Evolutionary conservation across 2,888 invertebrate genomes (phyloP).

Genomic region (Synanthedon andrenaeformis): DNA sequence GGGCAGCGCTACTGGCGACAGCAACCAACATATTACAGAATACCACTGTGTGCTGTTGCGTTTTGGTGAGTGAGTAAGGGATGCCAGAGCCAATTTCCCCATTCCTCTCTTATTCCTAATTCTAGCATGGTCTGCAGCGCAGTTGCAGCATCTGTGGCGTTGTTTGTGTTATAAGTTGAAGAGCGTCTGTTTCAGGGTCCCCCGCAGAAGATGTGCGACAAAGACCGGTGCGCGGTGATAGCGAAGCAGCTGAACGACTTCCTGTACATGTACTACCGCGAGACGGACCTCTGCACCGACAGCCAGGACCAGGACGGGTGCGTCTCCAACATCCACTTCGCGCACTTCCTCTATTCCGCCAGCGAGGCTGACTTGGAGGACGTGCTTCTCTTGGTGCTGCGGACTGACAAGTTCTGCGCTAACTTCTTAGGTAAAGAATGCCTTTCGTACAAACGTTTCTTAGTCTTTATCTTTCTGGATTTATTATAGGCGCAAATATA

Average conservation of each 20-base stretch:
- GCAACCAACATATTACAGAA: too few species aligned
- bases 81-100: too few species aligned
- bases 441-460: too few species aligned
- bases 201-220: constrained; percentile 78
- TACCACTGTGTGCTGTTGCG: too few species aligned
- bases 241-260: constrained; percentile 88
- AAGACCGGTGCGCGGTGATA: constrained; percentile 85
- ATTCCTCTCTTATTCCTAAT: too few species aligned
- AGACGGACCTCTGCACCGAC: constrained; percentile 83
- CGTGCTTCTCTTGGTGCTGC: constrained; percentile 73
- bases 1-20: too few species aligned
- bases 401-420: constrained; percentile 70
- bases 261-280: constrained; percentile 83
- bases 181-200: constrained; percentile 64
- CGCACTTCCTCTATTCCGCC: constrained; percentile 58
- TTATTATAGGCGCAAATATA: too few species aligned
- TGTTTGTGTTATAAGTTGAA: too few species aligned
- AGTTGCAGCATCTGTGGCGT: too few species aligned
- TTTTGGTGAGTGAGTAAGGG: too few species aligned
- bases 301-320: constrained; percentile 74
- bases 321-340: constrained; percentile 59
- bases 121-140: too few species aligned
- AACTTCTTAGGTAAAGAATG: constrained; percentile 55
- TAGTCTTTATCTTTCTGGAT: too few species aligned
- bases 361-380: constrained; percentile 82